Evolutionary conservation across 1,140 invertebrate species (phyloP), one percentile per base, ranked within the genome.

Genomic region (Oncopodura yosiiana): DNA sequence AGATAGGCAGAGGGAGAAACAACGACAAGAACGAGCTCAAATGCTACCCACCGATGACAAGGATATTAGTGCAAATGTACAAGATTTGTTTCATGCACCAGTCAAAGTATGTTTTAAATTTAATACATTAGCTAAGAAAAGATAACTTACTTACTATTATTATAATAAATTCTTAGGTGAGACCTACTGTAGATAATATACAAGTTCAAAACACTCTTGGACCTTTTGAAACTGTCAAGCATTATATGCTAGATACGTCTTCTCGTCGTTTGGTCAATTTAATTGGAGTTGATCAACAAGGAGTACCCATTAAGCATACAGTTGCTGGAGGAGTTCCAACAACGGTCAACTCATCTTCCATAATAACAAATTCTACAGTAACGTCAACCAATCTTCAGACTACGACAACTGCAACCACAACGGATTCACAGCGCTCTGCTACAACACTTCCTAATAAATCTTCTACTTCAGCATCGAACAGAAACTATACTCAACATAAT

Each of bases 171-270:
- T 69, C 70, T 3, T 72, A 85, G 83, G 80, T 84, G 51, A 80
- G 72, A 60, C 80, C 76, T 60, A 78, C 76, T 65, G 73, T 75
- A 39, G 75, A 75, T 36, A 84, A 87, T 45, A 78, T 82, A 65
- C 78, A 84, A 66, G 84, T 87, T 61, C 80, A 83, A 66, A 80
- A 76, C 42, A 81, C 80, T 59, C 71, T 87, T 41, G 84, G 84
- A 29, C 79, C 81, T 65, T 87, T 81, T 68, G 74, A 78, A 36
- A 70, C 77, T 43, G 78, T 84, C 29, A 78, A 79, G 67, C 78
- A 79, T 53, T 70, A 58, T 45, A 60, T 83, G 43, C 69, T 74
- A 30, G 79, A 77, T 55, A 78, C 83, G 62, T 76, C 79, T 30
- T 80, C 79, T 66, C 74, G 77, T 53, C 71, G 45, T n/a, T 24